Base-by-base conservation (phyloP, 2,888 invertebrate genomes). In the Alcis repandata region DNA sequence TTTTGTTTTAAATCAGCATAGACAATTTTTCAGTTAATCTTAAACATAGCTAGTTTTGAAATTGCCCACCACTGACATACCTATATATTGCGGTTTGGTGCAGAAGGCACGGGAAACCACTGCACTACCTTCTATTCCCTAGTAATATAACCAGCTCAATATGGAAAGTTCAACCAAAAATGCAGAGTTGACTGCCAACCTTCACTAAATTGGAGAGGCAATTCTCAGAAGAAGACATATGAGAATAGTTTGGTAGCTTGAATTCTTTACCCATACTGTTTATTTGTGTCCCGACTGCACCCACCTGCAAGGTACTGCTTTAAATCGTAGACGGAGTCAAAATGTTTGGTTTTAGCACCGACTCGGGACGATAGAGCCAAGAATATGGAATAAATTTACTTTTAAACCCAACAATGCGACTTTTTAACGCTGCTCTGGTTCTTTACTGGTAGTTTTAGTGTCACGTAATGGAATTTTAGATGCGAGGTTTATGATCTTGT, bases 311-410 rank as follows among this genome's bases (percentile, higher is more conserved):
- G 74, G 66, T 68, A 58, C 57, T 59, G 66, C 73, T 76, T 76
- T 74, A 79, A 77, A 80, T 76, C 76, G 74, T 76, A 72, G 68
- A 67, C 72, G 57, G 67, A 71, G 74, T 75, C 68, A 67, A 72
- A 74, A 74, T 76, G 75, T 78, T 78, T 75, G 74, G 75, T 78
- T 79, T 78, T 75, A 73, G 70, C 69, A 67, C 67, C 71, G 64
- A 68, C 71, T 63, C 69, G 73, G 71, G 73, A 71, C 73, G 59
- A 65, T 57, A 74, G 60, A 64, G 68, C 67, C 63, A 59, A 70
- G 71, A 73, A 73, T 76, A 73, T 71, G 73, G 74, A 76, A 77
- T 76, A 73, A 78, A 79, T 82, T 82, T 79, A 80, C 78, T 79
- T 79, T 76, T 69, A 72, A 78, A 70, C 62, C 77, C 70, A 75